Percentiles rank a stretch among this genome's conserved stretches.
phyloP scores from a whole-genome alignment of 1,140 invertebrate genomes.

The Reticulitermes speratus region DNA sequence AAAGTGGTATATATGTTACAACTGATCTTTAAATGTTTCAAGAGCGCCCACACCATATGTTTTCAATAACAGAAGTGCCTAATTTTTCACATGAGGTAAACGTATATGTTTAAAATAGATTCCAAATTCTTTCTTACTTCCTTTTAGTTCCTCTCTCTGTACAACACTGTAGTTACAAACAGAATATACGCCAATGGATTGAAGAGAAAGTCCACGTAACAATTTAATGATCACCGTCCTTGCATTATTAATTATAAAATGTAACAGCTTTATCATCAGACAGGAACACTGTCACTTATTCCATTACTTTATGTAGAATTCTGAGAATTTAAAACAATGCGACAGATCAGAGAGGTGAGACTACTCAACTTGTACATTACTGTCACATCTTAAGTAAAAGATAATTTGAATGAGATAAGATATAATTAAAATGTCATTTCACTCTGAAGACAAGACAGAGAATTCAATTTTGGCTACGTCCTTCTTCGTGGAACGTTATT shows the following conservation, averaged over 20 bases:
- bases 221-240: not conserved
- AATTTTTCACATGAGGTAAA: no score
- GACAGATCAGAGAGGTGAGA: not conserved
- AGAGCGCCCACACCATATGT: no score
- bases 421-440: conserved; percentile 11
- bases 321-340: not conserved
- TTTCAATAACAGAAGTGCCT: no score
- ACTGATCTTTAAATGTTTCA: no score
- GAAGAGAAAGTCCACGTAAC: not conserved
- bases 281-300: not conserved
- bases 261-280: conserved; percentile 6
- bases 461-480: conserved; percentile 7
- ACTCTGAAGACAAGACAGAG: not conserved
- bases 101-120: no score
- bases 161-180: no score
- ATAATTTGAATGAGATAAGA: conserved; percentile 18
- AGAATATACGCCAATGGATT: no score
- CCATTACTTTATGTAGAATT: not conserved
- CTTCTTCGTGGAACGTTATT: not conserved
- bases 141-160: no score
- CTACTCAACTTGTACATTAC: conserved; percentile 1
- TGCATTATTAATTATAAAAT: not conserved
- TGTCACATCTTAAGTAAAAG: conserved; percentile 17
- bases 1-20: no score
- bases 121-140: no score